Evolutionary conservation across 2,888 invertebrate species (phyloP).

Genomic region (Trichopoda pennipes): DNA sequence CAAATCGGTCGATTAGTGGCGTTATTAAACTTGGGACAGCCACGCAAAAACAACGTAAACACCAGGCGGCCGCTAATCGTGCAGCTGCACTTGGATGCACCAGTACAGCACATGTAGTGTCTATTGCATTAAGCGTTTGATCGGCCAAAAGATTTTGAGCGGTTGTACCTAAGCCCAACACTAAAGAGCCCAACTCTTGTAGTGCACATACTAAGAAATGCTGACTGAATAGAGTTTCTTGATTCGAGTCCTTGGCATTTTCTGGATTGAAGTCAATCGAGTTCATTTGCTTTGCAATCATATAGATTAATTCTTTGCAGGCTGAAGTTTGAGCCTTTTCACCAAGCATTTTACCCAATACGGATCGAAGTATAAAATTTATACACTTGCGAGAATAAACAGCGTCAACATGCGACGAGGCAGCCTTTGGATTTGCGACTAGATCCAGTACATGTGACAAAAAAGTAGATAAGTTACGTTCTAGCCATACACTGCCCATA

Average conservation of each 20-base stretch:
- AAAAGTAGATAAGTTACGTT: conserved; percentile 92
- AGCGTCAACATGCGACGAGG: conserved; percentile 97
- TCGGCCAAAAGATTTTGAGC: conserved; percentile 94
- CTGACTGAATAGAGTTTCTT: conserved; percentile 94
- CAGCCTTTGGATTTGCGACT: conserved; percentile 97
- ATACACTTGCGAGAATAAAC: conserved; percentile 99
- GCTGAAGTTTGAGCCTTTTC: conserved; percentile 98
- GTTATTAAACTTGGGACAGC: conserved; percentile 97
- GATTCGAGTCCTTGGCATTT: conserved; percentile 94
- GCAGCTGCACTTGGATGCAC: conserved; percentile 97
- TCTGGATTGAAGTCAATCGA: conserved; percentile 95
- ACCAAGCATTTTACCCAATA: conserved; percentile 95
- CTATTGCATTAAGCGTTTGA: conserved; percentile 87
- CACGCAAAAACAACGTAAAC: conserved; percentile 92
- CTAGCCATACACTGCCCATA: conserved; percentile 97
- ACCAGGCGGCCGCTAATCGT: conserved; percentile 96
- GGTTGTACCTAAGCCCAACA: conserved; percentile 95
- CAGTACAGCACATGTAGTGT: conserved; percentile 86
- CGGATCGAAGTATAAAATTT: conserved; percentile 94
- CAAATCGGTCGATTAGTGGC: conserved; percentile 94
- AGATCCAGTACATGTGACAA: conserved; percentile 95
- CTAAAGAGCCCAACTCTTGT: conserved; percentile 93
- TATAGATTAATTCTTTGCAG: conserved; percentile 94
- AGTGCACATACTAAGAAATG: conserved; percentile 95
- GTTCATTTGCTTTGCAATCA: conserved; percentile 97